A percentile compares a stretch with the other conserved stretches of the same genome.
Conservation (phyloP, 2,113 vertebrate genomes). For the Tupaia tana region DNA sequence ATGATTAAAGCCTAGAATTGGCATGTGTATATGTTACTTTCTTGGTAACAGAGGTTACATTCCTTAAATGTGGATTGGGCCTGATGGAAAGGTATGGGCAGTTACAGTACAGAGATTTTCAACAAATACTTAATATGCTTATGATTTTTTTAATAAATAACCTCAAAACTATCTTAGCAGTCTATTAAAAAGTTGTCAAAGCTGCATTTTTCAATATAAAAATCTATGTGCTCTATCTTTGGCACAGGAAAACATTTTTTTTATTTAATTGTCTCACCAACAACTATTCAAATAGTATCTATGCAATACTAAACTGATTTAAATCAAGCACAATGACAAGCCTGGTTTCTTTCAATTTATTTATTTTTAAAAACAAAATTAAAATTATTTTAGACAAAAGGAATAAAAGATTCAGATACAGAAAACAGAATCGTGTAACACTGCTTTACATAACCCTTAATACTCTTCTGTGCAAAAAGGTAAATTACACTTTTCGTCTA, state of each 20-base stretch:
- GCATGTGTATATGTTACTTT: neutral
- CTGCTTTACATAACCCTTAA: neutral
- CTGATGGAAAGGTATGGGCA: too few species aligned
- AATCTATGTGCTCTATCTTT: neutral
- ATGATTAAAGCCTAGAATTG: conserved; percentile 4
- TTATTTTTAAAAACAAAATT: conserved; percentile 1
- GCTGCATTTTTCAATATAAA: conserved; percentile 34
- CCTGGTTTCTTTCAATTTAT: neutral
- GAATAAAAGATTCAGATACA: neutral
- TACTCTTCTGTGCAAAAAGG: neutral
- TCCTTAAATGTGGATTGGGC: too few species aligned
- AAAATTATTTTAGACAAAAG: neutral
- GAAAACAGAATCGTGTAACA: neutral
- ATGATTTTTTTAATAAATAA: neutral
- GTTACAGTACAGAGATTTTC: conserved; percentile 1
- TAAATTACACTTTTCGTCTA: neutral
- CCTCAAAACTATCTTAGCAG: neutral
- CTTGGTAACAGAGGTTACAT: neutral
- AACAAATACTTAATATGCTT: conserved; percentile 21
- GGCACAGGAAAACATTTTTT: neutral
- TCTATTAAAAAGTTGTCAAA: neutral
- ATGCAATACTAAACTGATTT: neutral
- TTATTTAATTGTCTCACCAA: neutral
- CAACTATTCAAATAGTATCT: neutral
- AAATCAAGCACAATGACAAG: conserved; percentile 14